Conservation (phyloP, 2,113 vertebrate genomes). For the Orycteropus afer region DNA sequence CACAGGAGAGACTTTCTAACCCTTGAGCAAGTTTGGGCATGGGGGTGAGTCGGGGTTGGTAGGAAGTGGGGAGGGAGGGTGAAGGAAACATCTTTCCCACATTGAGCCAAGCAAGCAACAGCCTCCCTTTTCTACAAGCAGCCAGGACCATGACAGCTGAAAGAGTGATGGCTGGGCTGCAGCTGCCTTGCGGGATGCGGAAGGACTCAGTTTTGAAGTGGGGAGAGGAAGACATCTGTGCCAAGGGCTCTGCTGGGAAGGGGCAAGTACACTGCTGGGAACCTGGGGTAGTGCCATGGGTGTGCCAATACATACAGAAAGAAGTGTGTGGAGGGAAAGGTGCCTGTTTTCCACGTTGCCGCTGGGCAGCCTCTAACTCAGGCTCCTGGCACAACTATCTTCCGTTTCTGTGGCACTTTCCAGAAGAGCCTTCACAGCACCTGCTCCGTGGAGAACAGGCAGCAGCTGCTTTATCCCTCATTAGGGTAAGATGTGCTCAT, state of each 20-base stretch:
- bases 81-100: not conserved
- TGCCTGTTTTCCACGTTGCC: not conserved
- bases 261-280: not conserved
- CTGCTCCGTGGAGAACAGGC: not conserved
- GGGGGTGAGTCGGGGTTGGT: not conserved
- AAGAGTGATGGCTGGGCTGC: not conserved
- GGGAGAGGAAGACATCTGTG: not conserved
- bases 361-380: not conserved
- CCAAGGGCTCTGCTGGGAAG: not conserved
- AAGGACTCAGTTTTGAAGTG: not conserved
- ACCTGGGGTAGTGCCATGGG: not conserved
- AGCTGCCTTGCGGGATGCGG: rapidly evolving
- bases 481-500: not conserved
- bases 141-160: not conserved
- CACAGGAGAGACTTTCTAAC: not conserved
- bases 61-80: not conserved
- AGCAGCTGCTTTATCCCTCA: not conserved
- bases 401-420: not conserved
- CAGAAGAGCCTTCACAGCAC: not conserved
- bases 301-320: not conserved
- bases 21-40: no score
- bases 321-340: not conserved
- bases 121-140: not conserved
- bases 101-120: not conserved
- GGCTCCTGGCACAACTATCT: not conserved